Base-by-base conservation (phyloP, 2,797 vertebrate genomes). In the Hipposideros larvatus region DNA sequence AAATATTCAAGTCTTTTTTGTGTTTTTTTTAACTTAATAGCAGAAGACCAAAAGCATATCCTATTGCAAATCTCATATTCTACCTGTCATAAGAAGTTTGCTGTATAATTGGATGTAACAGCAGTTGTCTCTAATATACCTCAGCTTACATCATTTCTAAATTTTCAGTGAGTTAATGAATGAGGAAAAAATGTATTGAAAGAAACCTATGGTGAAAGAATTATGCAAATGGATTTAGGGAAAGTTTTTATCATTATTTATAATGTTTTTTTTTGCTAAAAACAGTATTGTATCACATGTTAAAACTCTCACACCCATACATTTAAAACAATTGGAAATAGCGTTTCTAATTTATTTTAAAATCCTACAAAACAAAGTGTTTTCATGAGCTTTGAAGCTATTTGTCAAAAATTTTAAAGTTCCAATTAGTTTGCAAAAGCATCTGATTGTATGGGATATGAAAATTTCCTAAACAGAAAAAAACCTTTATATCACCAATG, bases 391-490 rank as follows among this genome's bases (percentile, higher is more conserved):
- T 28, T 94, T 77, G 63, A 82, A 96, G 11, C 28, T 24, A n/a
- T 92, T 89, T 78, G 15, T 83, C 46, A 66, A 78, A 87, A 92
- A 24, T 46, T 19, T 71, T 31, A 63, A 55, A 37, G 4, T 77
- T 86, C 53, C n/a, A 77, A 68, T 59, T 82, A 66, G 86, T 90
- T 87, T 92, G 11, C 15, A 80, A 51, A 92, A 88, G 51, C 18
- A 80, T 48, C 7, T 57, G 61, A 24, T 41, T 68, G 9, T 6
- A 55, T 5, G 14, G 48, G 41, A 53, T 51, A 48, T 1, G 8
- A 84, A 94, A 86, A 66, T 53, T 16, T 66, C 24, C 14, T 43
- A 59, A n/a, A 46, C 68, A 18, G 79, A 84, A 82, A 59, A 21
- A 75, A 95, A 11, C 6, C 4, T 91, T 78, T 71, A 7, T 51